Conservation (phyloP, 2,888 invertebrate species). For the Trachelus stipa region DNA sequence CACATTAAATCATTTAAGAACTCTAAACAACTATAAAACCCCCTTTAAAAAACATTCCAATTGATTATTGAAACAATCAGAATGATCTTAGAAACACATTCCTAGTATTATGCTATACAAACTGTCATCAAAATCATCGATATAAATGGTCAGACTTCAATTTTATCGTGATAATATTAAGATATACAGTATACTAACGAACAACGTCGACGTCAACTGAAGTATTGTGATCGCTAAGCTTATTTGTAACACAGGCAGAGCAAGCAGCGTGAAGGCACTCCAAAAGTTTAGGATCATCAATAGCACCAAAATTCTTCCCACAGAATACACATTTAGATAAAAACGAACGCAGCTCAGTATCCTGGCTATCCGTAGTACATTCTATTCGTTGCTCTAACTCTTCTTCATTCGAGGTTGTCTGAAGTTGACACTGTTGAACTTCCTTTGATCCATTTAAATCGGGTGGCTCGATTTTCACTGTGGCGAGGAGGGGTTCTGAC, state of each 20-base stretch:
- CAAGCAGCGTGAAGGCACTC: conserved; percentile 92
- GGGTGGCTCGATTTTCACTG: conserved; percentile 56
- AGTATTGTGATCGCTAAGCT: conserved; percentile 70
- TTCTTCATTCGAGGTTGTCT: conserved; percentile 44
- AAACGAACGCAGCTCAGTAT: conserved; percentile 49
- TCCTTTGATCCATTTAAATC: conserved; percentile 40
- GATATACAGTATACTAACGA: conserved; percentile 44
- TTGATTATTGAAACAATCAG: not conserved
- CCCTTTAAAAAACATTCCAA: not conserved
- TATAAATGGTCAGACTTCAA: not conserved
- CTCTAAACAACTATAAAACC: not conserved
- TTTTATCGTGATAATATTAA: not conserved
- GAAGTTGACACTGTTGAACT: conserved; percentile 17
- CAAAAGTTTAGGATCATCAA: conserved; percentile 81
- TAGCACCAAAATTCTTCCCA: conserved; percentile 66
- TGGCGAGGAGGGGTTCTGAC: conserved; percentile 18
- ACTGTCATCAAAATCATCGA: not conserved
- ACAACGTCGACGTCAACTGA: conserved; percentile 63
- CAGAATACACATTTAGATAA: conserved; percentile 67
- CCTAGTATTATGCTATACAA: not conserved
- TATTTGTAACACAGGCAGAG: conserved; percentile 78
- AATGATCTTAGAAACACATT: not conserved
- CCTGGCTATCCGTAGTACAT: conserved; percentile 58
- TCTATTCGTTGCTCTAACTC: conserved; percentile 54
- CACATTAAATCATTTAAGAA: conserved; percentile 5